Evolutionary conservation across 2,113 vertebrate genomes (phyloP).

Genomic region (Erythrocebus patas): DNA sequence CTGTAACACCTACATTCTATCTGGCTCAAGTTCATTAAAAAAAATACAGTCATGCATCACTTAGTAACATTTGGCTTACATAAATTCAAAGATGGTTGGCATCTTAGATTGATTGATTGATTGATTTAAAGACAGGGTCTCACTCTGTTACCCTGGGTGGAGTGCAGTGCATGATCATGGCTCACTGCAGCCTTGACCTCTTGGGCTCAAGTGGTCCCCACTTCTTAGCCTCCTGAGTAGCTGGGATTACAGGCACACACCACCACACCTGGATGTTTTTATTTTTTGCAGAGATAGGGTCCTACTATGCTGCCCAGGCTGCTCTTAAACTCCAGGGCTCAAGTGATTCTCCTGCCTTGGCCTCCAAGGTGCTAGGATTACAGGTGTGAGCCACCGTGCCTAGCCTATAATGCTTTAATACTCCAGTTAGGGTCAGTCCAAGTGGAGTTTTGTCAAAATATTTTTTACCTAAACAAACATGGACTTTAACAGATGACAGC

Average conservation of each 20-base stretch:
- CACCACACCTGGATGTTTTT: too few relatives aligned
- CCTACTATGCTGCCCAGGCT: too few relatives aligned
- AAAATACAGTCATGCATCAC: not conserved
- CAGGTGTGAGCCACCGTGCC: too few relatives aligned
- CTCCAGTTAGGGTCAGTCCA: not conserved
- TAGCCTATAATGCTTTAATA: not conserved
- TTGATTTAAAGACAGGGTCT: not conserved
- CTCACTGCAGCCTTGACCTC: too few relatives aligned
- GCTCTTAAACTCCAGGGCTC: too few relatives aligned
- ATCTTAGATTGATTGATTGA: not conserved
- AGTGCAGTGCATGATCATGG: not conserved
- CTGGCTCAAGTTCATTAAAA: not conserved
- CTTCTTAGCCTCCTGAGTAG: too few relatives aligned
- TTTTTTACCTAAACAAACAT: slow-evolving; percentile 23
- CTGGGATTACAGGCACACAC: too few relatives aligned
- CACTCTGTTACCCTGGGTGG: not conserved
- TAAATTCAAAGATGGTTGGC: not conserved
- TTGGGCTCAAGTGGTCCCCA: too few relatives aligned
- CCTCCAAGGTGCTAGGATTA: too few relatives aligned
- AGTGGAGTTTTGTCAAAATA: slow-evolving; percentile 1
- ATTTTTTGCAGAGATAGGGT: too few relatives aligned
- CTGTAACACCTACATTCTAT: not conserved
- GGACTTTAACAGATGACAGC: not conserved
- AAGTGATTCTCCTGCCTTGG: too few relatives aligned
- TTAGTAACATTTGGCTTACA: not conserved